A percentile compares a stretch with the other conserved stretches of the same genome.
Conservation (phyloP, 2,888 invertebrate species). For the Cephus pygmeus region DNA sequence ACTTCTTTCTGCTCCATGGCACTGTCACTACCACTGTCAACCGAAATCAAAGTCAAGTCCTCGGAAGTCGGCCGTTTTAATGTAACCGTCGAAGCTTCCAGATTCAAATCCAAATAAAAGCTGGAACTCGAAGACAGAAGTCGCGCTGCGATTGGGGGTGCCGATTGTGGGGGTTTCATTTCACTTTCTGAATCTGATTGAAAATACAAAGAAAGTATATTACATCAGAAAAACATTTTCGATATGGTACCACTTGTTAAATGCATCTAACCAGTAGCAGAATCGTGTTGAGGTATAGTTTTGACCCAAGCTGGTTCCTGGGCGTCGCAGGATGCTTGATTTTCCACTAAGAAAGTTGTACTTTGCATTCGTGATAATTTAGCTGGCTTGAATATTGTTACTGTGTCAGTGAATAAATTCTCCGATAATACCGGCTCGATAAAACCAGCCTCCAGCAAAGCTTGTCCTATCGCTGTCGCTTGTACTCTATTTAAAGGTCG, state of each 20-base stretch:
- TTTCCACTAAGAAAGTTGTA: slow-evolving; percentile 60
- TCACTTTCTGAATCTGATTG: slow-evolving; percentile 60
- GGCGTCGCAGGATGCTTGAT: slow-evolving; percentile 66
- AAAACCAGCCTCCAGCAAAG: slow-evolving; percentile 79
- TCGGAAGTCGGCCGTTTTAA: slow-evolving; percentile 67
- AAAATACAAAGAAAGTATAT: neutral
- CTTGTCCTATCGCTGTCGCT: slow-evolving; percentile 82
- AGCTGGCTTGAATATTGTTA: slow-evolving; percentile 67
- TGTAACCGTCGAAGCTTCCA: slow-evolving; percentile 74
- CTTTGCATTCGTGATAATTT: slow-evolving; percentile 56
- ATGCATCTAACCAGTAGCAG: slow-evolving; percentile 58
- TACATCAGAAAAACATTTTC: neutral
- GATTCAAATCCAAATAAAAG: slow-evolving; percentile 73
- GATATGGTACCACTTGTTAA: neutral
- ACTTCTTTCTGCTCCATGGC: slow-evolving; percentile 49
- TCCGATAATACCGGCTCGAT: slow-evolving; percentile 72
- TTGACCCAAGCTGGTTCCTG: slow-evolving; percentile 77
- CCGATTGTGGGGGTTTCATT: slow-evolving; percentile 45
- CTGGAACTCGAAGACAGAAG: slow-evolving; percentile 69
- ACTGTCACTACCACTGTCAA: slow-evolving; percentile 45
- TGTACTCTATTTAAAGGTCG: slow-evolving; percentile 70
- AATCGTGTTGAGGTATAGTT: slow-evolving; percentile 69
- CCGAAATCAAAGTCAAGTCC: slow-evolving; percentile 47
- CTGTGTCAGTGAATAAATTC: slow-evolving; percentile 66
- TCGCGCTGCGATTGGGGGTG: slow-evolving; percentile 55